phyloP scores from a whole-genome alignment of 2,888 invertebrate species.

The Galerucella nymphaeae region DNA sequence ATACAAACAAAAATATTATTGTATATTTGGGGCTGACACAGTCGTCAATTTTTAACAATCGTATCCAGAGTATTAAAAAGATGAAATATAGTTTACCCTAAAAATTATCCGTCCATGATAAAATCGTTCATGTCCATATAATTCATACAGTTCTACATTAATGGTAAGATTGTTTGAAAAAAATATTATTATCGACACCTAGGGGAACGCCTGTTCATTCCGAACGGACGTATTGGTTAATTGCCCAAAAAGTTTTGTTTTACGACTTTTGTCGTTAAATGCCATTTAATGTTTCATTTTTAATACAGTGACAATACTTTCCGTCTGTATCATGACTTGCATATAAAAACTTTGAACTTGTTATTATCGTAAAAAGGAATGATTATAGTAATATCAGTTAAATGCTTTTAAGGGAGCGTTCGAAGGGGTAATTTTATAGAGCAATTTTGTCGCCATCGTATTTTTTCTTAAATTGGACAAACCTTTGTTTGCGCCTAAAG shows the following conservation, averaged over 20 bases:
- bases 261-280: conserved; percentile 42
- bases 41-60: neutral
- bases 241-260: conserved; percentile 42
- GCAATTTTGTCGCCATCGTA: conserved; percentile 31
- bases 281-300: conserved; percentile 37
- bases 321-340: conserved; percentile 32
- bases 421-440: conserved; percentile 32
- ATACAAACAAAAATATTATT: no score
- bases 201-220: conserved; percentile 7
- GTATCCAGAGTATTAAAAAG: neutral
- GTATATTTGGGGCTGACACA: neutral
- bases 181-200: conserved; percentile 16
- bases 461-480: conserved; percentile 27
- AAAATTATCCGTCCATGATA: neutral
- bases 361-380: conserved; percentile 37
- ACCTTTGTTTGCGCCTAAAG: conserved; percentile 16
- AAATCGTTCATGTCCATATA: neutral
- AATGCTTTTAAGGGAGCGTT: conserved; percentile 35
- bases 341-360: conserved; percentile 35
- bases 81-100: neutral
- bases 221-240: conserved; percentile 35
- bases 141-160: conserved; percentile 5
- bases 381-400: conserved; percentile 37
- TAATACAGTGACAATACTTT: conserved; percentile 36
- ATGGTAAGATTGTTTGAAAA: conserved; percentile 4